These are phyloP conservation scores for Antheraea yamamai DNA, from an alignment of 2,888 invertebrate species.

Conservation along the genomic window DNA sequence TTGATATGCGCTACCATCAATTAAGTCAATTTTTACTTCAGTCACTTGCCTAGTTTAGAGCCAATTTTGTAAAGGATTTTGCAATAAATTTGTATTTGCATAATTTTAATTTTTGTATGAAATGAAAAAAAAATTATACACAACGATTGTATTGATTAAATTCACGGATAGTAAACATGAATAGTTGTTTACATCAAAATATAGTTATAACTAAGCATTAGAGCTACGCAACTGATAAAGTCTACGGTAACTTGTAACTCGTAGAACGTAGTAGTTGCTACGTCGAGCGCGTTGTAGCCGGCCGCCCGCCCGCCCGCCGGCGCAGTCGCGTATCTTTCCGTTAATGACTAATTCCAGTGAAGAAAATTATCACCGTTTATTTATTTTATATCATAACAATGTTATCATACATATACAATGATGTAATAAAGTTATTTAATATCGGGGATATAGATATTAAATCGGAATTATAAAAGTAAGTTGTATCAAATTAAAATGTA, in stretches of 20 bases:
- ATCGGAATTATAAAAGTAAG: not conserved
- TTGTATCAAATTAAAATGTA: not conserved
- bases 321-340: slow-evolving; percentile 22
- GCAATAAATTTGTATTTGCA: too few species aligned
- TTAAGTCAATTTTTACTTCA: too few species aligned
- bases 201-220: not conserved
- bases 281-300: slow-evolving; percentile 51
- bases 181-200: not conserved
- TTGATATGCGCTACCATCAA: too few species aligned
- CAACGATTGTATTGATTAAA: not conserved
- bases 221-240: not conserved
- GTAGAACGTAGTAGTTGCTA: slow-evolving; percentile 68
- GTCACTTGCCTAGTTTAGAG: too few species aligned
- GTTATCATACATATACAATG: not conserved
- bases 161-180: not conserved
- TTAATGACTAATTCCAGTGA: not conserved
- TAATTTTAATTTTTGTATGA: too few species aligned
- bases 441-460: not conserved
- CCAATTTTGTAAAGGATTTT: too few species aligned
- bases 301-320: slow-evolving; percentile 34
- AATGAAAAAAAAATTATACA: too few species aligned
- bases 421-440: not conserved
- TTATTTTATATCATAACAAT: not conserved
- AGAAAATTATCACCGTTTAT: not conserved
- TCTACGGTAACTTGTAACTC: slow-evolving; percentile 32